These are phyloP conservation scores for Falco biarmicus DNA, from an alignment of 2,797 vertebrate genomes.

Conservation along the genomic window DNA sequence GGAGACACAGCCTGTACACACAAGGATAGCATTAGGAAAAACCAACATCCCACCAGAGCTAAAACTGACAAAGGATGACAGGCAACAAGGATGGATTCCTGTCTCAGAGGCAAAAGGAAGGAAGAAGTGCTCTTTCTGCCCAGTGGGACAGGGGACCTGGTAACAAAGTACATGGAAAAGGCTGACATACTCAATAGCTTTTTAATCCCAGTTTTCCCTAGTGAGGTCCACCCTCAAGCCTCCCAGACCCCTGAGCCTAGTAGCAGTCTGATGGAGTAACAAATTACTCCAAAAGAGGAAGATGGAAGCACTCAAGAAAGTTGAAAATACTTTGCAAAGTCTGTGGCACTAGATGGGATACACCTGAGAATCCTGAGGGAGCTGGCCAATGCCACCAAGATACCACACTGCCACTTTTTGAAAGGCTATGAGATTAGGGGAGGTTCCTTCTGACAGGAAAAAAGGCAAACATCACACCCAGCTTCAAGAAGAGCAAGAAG, in stretches of 20 bases:
- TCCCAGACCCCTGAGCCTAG: not conserved
- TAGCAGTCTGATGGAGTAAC: not conserved
- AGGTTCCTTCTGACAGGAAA: not conserved
- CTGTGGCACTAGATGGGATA: not conserved
- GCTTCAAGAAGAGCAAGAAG: not conserved
- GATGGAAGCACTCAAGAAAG: not conserved
- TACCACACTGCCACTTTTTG: not conserved
- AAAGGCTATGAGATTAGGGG: not conserved
- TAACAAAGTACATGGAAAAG: not conserved
- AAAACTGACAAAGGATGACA: not conserved
- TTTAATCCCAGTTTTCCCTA: not conserved
- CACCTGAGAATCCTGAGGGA: not conserved
- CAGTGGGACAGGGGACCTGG: not conserved
- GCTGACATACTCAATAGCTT: fast-evolving
- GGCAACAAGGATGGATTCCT: not conserved
- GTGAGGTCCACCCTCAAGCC: not conserved
- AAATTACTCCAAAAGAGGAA: not conserved
- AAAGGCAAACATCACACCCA: not conserved
- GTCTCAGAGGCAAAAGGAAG: not conserved
- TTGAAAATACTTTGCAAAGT: not conserved
- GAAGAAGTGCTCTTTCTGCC: too few species aligned
- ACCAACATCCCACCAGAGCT: not conserved
- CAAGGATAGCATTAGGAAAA: not conserved
- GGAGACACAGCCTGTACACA: not conserved
- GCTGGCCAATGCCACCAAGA: not conserved